phyloP scores from a whole-genome alignment of 1,140 invertebrate species.

The Leptoteleia sp. region DNA sequence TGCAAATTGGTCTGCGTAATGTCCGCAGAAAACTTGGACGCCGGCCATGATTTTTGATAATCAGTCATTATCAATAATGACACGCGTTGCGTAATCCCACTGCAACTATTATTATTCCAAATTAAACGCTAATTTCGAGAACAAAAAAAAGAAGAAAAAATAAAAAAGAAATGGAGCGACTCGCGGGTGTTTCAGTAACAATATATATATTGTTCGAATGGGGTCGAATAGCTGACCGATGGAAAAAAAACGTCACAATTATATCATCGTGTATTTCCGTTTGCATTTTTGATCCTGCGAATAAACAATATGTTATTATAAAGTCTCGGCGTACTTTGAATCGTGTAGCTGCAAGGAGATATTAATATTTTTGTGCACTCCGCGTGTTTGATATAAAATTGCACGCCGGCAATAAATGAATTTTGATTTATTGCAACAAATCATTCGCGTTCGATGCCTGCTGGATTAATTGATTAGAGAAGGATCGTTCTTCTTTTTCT shows the following conservation, averaged over 20 bases:
- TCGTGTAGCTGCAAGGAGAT: slow-evolving; percentile 50
- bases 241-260: slow-evolving; percentile 48
- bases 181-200: slow-evolving; percentile 54
- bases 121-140: slow-evolving; percentile 47
- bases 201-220: slow-evolving; percentile 37
- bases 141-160: slow-evolving; percentile 17
- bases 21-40: too few relatives aligned
- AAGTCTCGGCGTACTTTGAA: slow-evolving; percentile 62
- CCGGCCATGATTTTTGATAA: too few relatives aligned
- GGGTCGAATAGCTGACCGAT: slow-evolving; percentile 39
- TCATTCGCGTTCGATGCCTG: too few relatives aligned
- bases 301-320: slow-evolving; percentile 66
- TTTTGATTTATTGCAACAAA: too few relatives aligned
- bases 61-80: slow-evolving; percentile 12
- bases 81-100: slow-evolving; percentile 24
- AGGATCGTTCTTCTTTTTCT: slow-evolving; percentile 7
- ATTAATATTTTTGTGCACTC: slow-evolving; percentile 54
- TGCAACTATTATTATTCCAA: slow-evolving; percentile 59
- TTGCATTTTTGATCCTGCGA: slow-evolving; percentile 57
- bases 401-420: too few relatives aligned
- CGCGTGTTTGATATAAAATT: too few relatives aligned
- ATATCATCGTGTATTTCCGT: slow-evolving; percentile 63
- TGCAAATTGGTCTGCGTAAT: too few relatives aligned
- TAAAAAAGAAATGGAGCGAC: slow-evolving; percentile 1
- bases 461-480: slow-evolving; percentile 12